Evolutionary conservation across 2,113 vertebrate genomes (phyloP).

Genomic region (Etheostoma cragini): DNA sequence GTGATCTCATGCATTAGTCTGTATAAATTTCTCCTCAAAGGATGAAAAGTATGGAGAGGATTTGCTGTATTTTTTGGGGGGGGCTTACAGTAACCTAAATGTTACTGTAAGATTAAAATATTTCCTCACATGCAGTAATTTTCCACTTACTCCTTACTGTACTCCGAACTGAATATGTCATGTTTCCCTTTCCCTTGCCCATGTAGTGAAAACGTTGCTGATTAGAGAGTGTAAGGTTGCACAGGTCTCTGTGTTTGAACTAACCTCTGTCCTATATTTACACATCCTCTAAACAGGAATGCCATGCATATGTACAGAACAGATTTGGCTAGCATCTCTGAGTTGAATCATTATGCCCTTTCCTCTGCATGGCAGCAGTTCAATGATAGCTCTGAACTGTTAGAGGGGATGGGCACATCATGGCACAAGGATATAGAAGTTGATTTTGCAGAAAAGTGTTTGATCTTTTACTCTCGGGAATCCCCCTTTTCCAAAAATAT

Average conservation of each 20-base stretch:
- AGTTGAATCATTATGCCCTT: conserved; percentile 70
- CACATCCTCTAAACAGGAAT: conserved; percentile 78
- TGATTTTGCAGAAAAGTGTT: not conserved
- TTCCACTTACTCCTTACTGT: not conserved
- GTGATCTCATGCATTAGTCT: not conserved
- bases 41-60: not conserved
- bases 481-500: not conserved
- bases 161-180: not conserved
- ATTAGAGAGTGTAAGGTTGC: conserved; percentile 54
- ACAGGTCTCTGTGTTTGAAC: conserved; percentile 72
- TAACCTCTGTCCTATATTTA: conserved; percentile 73
- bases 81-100: not conserved
- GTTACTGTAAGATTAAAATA: not conserved
- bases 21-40: not conserved
- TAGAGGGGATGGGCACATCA: conserved; percentile 16
- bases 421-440: conserved; percentile 6
- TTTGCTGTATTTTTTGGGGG: not conserved
- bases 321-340: conserved; percentile 78
- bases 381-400: conserved; percentile 55
- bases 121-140: not conserved
- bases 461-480: not conserved
- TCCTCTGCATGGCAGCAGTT: conserved; percentile 72
- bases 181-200: not conserved
- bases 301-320: conserved; percentile 81
- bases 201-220: conserved; percentile 41